Conservation (phyloP, 2,113 vertebrate genomes). For the Glaucidium brasilianum region DNA sequence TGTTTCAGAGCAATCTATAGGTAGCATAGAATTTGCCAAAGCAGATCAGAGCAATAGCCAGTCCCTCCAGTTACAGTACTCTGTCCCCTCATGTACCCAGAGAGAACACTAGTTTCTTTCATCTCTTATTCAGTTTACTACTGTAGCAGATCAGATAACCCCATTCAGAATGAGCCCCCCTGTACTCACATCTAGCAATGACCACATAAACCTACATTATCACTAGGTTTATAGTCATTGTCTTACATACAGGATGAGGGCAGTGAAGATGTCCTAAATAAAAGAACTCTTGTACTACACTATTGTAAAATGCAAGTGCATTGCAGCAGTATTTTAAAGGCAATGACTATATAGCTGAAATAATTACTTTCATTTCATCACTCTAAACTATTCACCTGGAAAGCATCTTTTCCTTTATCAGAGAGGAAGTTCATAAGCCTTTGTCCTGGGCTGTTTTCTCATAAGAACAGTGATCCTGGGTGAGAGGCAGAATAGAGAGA, state of each 20-base stretch:
- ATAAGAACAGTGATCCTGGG: background rate
- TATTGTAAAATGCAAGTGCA: rapidly evolving
- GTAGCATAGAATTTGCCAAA: background rate
- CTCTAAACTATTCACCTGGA: background rate
- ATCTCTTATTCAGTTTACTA: background rate
- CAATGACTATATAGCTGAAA: background rate
- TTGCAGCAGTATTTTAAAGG: background rate
- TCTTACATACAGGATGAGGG: background rate
- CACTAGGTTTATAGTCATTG: background rate
- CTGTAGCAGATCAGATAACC: background rate
- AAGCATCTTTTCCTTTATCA: background rate
- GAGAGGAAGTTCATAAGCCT: background rate
- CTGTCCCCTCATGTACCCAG: rapidly evolving
- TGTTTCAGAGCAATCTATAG: background rate
- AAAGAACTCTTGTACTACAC: background rate
- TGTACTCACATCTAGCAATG: background rate
- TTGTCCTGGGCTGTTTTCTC: background rate
- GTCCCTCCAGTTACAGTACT: background rate
- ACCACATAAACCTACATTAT: background rate
- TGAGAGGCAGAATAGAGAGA: background rate
- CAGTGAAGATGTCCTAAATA: background rate
- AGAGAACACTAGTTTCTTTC: background rate
- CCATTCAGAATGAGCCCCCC: background rate
- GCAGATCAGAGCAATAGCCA: background rate
- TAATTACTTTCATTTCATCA: background rate